These are phyloP conservation scores for Aromia moschata DNA, from an alignment of 2,888 invertebrate genomes.

Conservation along the genomic window DNA sequence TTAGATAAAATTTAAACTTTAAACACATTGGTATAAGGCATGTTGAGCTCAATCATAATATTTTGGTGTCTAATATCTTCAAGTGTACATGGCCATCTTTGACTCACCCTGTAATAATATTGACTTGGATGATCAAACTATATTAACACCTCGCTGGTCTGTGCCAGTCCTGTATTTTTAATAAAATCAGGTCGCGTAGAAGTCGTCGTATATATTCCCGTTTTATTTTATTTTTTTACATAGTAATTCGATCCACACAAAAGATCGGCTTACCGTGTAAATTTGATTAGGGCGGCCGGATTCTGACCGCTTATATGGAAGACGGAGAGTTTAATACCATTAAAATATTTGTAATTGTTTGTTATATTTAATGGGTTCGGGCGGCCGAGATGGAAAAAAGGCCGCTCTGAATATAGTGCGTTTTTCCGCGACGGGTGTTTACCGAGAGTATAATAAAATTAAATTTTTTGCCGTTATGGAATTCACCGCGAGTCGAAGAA, in stretches of 20 bases:
- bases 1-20: no score
- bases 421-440: neutral
- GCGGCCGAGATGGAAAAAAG: neutral
- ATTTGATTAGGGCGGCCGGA: slow-evolving; percentile 9
- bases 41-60: no score
- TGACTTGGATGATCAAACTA: no score
- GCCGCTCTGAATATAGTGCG: neutral
- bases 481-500: neutral
- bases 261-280: slow-evolving; percentile 8
- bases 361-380: slow-evolving; percentile 2
- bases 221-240: slow-evolving; percentile 14
- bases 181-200: slow-evolving; percentile 17
- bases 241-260: slow-evolving; percentile 11
- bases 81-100: no score
- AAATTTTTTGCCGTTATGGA: neutral
- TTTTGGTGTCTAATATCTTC: no score
- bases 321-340: neutral
- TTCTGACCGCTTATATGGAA: slow-evolving; percentile 1
- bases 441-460: slow-evolving; percentile 2
- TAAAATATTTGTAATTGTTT: slow-evolving; percentile 11
- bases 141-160: no score
- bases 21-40: no score
- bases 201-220: neutral
- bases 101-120: no score
- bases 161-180: no score